phyloP scores from a whole-genome alignment of 2,797 vertebrate species.

The Champsocephalus esox region DNA sequence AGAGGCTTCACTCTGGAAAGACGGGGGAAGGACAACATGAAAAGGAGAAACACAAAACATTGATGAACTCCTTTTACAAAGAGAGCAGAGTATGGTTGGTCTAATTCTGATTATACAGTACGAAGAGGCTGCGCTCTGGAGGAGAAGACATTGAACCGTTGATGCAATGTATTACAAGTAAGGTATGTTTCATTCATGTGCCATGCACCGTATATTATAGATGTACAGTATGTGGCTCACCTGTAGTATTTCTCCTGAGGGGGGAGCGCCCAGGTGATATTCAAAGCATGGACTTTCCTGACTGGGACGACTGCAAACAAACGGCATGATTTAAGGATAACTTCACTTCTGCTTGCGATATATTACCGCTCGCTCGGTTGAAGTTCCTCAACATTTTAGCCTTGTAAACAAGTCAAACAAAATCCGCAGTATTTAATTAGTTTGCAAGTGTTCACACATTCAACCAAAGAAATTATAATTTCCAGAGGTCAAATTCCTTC shows the following conservation, averaged over 20 bases:
- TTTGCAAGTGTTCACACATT: not conserved
- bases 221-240: conserved; percentile 71
- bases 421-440: not conserved
- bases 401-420: not conserved
- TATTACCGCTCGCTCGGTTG: not conserved
- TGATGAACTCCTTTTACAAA: conserved; percentile 59
- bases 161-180: conserved; percentile 29
- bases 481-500: not conserved
- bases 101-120: conserved; percentile 48
- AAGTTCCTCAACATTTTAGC: not conserved
- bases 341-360: not conserved
- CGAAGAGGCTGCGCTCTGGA: conserved; percentile 36
- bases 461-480: not conserved
- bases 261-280: conserved; percentile 95
- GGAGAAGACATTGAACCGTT: conserved; percentile 22
- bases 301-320: conserved; percentile 90
- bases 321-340: not conserved
- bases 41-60: conserved; percentile 49
- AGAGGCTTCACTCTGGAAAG: conserved; percentile 93
- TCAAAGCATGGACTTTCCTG: conserved; percentile 93
- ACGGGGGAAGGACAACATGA: conserved; percentile 27
- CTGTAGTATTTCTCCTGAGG: conserved; percentile 94
- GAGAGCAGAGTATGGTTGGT: conserved; percentile 43
- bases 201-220: not conserved
- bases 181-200: not conserved